These are phyloP conservation scores for Halcyon badia DNA, from an alignment of 2,797 vertebrate species.

Conservation along the genomic window DNA sequence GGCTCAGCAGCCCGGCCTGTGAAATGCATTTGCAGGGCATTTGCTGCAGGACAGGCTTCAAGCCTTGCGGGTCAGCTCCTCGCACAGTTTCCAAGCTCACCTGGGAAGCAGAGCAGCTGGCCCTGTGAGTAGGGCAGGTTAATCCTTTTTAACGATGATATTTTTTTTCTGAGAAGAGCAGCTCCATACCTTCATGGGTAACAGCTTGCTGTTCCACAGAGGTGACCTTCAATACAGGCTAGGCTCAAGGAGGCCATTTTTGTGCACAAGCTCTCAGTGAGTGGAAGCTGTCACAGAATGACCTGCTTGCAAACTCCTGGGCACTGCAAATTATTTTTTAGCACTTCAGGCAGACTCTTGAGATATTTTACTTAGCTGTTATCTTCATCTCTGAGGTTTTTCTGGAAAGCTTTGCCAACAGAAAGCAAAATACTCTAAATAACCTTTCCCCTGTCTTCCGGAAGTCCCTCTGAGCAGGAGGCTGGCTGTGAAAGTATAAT, in stretches of 20 bases:
- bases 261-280: background rate
- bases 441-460: background rate
- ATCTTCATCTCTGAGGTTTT: background rate
- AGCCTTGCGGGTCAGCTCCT: background rate
- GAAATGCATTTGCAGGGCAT: background rate
- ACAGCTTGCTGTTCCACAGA: background rate
- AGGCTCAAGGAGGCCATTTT: rapidly evolving
- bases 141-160: background rate
- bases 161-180: background rate
- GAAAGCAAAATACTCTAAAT: background rate
- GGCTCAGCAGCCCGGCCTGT: background rate
- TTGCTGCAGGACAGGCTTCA: background rate
- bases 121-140: background rate
- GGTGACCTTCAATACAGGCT: background rate
- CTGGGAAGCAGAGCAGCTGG: background rate
- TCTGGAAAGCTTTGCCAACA: background rate
- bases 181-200: background rate
- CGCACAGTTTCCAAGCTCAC: background rate
- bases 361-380: background rate
- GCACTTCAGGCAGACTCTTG: background rate
- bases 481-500: background rate
- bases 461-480: background rate
- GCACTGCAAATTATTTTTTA: slow-evolving; percentile 39
- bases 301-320: slow-evolving; percentile 29
- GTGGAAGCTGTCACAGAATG: slow-evolving; percentile 5